Evolutionary conservation across 2,888 invertebrate genomes (phyloP), one percentile per base, ranked within the genome.

Genomic region (Xestoiulus laeticollis): DNA sequence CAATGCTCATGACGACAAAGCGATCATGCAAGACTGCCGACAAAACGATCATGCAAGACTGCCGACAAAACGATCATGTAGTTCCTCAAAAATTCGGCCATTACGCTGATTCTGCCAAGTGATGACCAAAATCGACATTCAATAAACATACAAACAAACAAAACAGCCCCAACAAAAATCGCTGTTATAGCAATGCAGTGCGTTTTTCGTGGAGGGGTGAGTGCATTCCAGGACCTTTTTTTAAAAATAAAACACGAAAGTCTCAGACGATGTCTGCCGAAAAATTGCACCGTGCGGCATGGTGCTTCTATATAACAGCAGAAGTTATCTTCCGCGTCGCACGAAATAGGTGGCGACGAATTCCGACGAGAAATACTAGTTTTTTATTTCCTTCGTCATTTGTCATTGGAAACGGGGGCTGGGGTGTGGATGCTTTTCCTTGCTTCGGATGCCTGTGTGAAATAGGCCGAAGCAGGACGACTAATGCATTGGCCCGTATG

Each of bases 301-400:
- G n/a, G 59, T 2, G 59, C n/a, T 43, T 43, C 10, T 43, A 19
- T 59, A 2, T 59, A n/a, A n/a, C 19, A 59, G 53, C 19, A 19
- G 14, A 48, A 48, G 48, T 48, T 48, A 48, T 48, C 48, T 48
- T n/a, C n/a, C n/a, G 53, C n/a, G 22, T 68, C 5, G 68, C 19
- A 19, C 68, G n/a, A 59, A 59, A 59, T 59, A 59, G 53, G 68
- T 68, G 68, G 68, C 68, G 68, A 68, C 68, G 68, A 68, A 68
- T 68, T 68, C 68, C 68, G 26, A 59, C n/a, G 59, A 16, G n/a
- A 59, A 59, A 59, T 59, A 59, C 19, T 2, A 19, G 26, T 68
- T 68, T 48, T n/a, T 26, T 26, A 68, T 68, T 22, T 68, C 22
- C 26, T 68, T 26, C n/a, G 68, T 68, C 68, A 68, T 68, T 68